phyloP scores from a whole-genome alignment of 2,888 invertebrate species.

The Zootermopsis nevadensis region DNA sequence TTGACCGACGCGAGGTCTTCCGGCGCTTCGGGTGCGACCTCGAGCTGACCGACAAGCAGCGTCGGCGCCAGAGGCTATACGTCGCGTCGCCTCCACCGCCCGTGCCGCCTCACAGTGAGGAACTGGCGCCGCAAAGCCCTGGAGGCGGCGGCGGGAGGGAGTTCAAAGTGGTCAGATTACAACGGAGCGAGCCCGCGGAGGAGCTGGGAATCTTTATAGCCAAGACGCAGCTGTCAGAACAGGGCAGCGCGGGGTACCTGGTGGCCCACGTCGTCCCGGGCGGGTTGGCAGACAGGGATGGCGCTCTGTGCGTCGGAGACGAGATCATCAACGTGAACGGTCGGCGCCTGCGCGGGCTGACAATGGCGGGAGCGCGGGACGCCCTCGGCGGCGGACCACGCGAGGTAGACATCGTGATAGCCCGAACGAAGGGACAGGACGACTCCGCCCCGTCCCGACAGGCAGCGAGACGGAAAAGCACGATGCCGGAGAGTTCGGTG shows the following conservation, averaged over 20 bases:
- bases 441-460: constrained; percentile 59
- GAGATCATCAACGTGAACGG: constrained; percentile 81
- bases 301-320: constrained; percentile 75
- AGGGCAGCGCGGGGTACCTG: constrained; percentile 73
- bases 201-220: constrained; percentile 80
- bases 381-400: constrained; percentile 72
- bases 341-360: constrained; percentile 73
- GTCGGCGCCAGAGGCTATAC: constrained; percentile 47
- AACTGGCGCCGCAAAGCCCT: constrained; percentile 51
- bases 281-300: constrained; percentile 77
- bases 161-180: constrained; percentile 67
- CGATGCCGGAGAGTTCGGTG: constrained; percentile 74
- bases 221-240: constrained; percentile 67
- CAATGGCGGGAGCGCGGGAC: constrained; percentile 74
- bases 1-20: constrained; percentile 69
- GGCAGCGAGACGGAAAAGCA: constrained; percentile 52
- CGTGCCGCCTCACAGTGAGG: constrained; percentile 64
- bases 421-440: constrained; percentile 63
- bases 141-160: constrained; percentile 51
- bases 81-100: constrained; percentile 56
- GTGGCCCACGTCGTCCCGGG: constrained; percentile 78
- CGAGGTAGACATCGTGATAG: constrained; percentile 75
- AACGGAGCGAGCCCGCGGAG: constrained; percentile 69
- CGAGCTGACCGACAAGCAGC: constrained; percentile 47
- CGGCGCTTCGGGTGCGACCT: constrained; percentile 59